Conservation (phyloP, 2,888 invertebrate species). For the Lasioglossum morio region DNA sequence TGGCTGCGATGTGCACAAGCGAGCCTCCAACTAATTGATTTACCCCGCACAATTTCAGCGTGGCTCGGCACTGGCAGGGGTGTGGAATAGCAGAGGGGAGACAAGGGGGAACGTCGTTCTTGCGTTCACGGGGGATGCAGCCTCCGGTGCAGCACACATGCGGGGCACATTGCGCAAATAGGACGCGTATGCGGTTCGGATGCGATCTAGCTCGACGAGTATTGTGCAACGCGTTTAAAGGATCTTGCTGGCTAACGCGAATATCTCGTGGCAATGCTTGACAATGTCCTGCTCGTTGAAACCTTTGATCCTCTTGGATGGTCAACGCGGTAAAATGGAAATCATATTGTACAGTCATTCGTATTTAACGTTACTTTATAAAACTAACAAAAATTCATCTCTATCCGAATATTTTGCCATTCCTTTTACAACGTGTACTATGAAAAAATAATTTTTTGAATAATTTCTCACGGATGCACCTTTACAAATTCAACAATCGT, state of each 20-base stretch:
- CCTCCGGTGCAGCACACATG: conserved; percentile 56
- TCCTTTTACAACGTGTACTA: not conserved
- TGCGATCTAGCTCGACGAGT: conserved; percentile 17
- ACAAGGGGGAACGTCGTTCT: conserved; percentile 29
- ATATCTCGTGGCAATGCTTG: not conserved
- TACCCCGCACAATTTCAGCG: conserved; percentile 37
- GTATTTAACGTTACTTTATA: not conserved
- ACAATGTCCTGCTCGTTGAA: not conserved
- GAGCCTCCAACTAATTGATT: conserved; percentile 42
- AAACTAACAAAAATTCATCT: not conserved
- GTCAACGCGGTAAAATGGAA: not conserved
- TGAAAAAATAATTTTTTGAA: too few relatives aligned
- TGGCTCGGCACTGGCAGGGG: not conserved
- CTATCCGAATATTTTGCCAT: not conserved
- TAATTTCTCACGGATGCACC: too few relatives aligned
- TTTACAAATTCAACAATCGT: too few relatives aligned
- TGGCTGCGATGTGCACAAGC: not conserved
- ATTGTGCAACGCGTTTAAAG: conserved; percentile 52
- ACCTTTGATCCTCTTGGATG: not conserved
- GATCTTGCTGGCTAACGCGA: not conserved
- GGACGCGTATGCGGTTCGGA: conserved; percentile 16
- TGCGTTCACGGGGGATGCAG: conserved; percentile 35
- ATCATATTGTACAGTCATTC: not conserved
- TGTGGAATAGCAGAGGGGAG: conserved; percentile 9
- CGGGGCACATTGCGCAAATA: conserved; percentile 63